Conservation (phyloP, 2,797 vertebrate species). For the Pangasius djambal region DNA sequence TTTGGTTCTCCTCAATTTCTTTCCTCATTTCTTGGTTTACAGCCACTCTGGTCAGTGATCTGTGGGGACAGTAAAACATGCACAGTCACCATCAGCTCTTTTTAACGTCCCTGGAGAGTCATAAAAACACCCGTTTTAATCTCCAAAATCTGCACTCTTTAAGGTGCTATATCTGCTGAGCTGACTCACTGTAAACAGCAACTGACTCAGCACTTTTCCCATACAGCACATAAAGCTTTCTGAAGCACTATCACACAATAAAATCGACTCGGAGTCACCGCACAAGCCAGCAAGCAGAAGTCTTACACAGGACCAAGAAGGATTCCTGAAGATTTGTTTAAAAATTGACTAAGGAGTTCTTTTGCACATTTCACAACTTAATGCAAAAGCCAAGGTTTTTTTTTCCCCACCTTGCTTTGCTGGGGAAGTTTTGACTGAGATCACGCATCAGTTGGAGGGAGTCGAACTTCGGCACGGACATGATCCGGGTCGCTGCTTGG, state of each 20-base stretch:
- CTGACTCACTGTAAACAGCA: constrained; percentile 72
- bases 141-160: constrained; percentile 70
- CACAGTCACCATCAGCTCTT: constrained; percentile 76
- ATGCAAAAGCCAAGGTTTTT: neutral
- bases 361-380: neutral
- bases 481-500: constrained; percentile 89
- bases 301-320: neutral
- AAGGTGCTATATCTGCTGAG: constrained; percentile 67
- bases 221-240: constrained; percentile 66
- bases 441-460: constrained; percentile 91
- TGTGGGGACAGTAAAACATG: constrained; percentile 83
- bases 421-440: constrained; percentile 94
- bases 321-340: neutral
- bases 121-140: constrained; percentile 77
- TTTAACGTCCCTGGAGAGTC: constrained; percentile 67
- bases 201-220: constrained; percentile 71
- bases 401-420: constrained; percentile 88
- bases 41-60: constrained; percentile 89
- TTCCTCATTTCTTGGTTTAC: constrained; percentile 89
- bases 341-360: neutral
- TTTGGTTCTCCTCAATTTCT: constrained; percentile 97
- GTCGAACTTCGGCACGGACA: constrained; percentile 85
- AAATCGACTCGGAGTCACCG: constrained; percentile 8
- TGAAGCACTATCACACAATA: constrained; percentile 40
- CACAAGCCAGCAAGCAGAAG: neutral